Evolutionary conservation across 2,113 vertebrate genomes (phyloP).

Genomic region (Rhinoptilus africanus): DNA sequence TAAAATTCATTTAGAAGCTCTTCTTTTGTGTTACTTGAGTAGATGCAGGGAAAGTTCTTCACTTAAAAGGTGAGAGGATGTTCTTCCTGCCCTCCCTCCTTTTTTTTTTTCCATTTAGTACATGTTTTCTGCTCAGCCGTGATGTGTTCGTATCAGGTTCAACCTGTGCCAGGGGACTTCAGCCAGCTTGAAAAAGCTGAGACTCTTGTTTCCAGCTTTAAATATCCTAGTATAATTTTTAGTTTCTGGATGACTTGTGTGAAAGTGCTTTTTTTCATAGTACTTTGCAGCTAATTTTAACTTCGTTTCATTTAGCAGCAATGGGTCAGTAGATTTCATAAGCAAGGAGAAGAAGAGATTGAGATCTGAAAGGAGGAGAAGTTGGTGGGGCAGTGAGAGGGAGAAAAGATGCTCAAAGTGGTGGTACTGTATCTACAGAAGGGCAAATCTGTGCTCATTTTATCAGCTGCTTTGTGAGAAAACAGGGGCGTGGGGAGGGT

Average conservation of each 20-base stretch:
- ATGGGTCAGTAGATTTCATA: neutral
- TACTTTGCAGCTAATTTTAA: constrained; percentile 37
- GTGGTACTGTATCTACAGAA: fast-evolving
- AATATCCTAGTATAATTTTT: constrained; percentile 14
- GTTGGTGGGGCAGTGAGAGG: neutral
- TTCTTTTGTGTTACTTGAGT: neutral
- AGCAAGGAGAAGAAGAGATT: neutral
- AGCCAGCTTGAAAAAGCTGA: constrained; percentile 4
- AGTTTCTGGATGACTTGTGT: constrained; percentile 7
- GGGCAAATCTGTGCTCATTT: fast-evolving
- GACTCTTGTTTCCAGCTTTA: constrained; percentile 4
- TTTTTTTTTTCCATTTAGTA: neutral
- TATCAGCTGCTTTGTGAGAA: neutral
- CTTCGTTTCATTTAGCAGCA: neutral
- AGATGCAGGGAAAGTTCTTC: neutral
- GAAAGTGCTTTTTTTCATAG: neutral
- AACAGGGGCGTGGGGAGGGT: neutral
- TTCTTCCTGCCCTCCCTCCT: neutral
- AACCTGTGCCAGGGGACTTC: constrained; percentile 9
- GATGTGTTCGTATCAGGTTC: neutral
- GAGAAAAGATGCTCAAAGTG: neutral
- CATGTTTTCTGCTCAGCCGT: neutral
- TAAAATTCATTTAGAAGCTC: neutral
- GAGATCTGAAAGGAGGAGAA: neutral
- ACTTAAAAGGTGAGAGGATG: neutral